Evolutionary conservation across 2,797 vertebrate species (phyloP).

Genomic region (Podarcis siculus): DNA sequence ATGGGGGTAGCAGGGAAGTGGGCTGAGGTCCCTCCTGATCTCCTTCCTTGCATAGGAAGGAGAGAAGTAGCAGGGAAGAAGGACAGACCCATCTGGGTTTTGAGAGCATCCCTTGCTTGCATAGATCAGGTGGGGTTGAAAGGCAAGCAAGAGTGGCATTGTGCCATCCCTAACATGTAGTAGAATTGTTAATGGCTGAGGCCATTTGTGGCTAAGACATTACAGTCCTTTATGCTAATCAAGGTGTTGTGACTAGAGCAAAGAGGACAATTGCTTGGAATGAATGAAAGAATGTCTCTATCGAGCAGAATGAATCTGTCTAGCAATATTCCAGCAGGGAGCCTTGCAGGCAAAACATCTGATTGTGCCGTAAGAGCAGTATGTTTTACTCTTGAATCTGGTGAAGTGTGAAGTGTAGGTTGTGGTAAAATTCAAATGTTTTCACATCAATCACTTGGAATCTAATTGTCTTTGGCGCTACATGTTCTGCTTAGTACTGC

Average conservation of each 20-base stretch:
- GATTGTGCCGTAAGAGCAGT: slow-evolving; percentile 22
- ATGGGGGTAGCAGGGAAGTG: background rate
- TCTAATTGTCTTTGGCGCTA: slow-evolving; percentile 24
- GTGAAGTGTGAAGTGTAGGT: slow-evolving; percentile 29
- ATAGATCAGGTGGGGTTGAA: background rate
- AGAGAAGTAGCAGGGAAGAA: background rate
- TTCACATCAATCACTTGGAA: slow-evolving; percentile 40
- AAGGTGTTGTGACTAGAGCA: slow-evolving; percentile 24
- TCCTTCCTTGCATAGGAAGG: background rate
- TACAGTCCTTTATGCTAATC: slow-evolving; percentile 3
- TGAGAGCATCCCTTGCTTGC: background rate
- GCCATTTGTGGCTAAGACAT: background rate
- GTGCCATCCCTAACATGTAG: background rate
- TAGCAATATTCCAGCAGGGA: slow-evolving; percentile 24
- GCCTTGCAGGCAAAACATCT: slow-evolving; percentile 24
- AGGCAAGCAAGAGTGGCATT: background rate
- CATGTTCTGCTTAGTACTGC: slow-evolving; percentile 15
- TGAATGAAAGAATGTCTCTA: slow-evolving; percentile 15
- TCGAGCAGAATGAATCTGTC: slow-evolving; percentile 50
- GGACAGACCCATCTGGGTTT: background rate
- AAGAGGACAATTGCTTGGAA: slow-evolving; percentile 4
- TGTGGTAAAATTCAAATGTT: slow-evolving; percentile 10
- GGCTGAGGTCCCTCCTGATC: background rate
- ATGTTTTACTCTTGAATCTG: slow-evolving; percentile 30
- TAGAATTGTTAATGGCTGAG: background rate